Evolutionary conservation across 2,113 vertebrate genomes (phyloP), one percentile per base, ranked within the genome.

Genomic region (Octodon degus): DNA sequence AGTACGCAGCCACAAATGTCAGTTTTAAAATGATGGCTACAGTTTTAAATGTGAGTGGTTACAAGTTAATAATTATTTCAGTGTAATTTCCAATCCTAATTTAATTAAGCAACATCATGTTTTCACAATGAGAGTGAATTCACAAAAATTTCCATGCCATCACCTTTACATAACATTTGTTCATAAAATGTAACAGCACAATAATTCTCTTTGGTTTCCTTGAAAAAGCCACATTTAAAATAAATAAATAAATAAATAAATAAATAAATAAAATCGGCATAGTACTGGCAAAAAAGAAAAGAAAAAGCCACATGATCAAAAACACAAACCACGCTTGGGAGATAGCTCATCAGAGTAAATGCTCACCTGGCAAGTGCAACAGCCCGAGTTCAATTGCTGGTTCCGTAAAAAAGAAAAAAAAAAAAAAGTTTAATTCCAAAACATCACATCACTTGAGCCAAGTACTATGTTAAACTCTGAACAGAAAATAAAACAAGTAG

Each of bases 41-140:
- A 30, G 47, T 40, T 65, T 40, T 65, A 58, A 85, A 50, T 5
- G 1, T 80, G 27, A 32, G 25, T 11, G 74, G 7, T 77, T 82
- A 60, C 8, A 77, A 74, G 86, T 27, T 27, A 58, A 8, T 1
- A 68, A 60, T 37, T 27, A 25, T 27, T 90, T 87, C 77, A 81
- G 43, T 25, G 86, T 43, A 86, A 63, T 77, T 67, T 37, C 68
- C 58, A 82, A 76, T 40, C 17, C 30, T 88, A 55, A 34, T 37
- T 63, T 68, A n/a, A 47, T 53, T 47, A 16, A 53, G 0, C 65
- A 58, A n/a, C 90, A n/a, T 72, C 30, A 34, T 74, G 58, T 30
- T 91, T 92, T 72, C 24, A 91, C 82, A 74, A 97, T 74, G 1
- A 72, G 70, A 70, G 14, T 90, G 34, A 92, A 19, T 81, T 87